phyloP scores from a whole-genome alignment of 2,888 invertebrate genomes.

The Nemotelus nigrinus region DNA sequence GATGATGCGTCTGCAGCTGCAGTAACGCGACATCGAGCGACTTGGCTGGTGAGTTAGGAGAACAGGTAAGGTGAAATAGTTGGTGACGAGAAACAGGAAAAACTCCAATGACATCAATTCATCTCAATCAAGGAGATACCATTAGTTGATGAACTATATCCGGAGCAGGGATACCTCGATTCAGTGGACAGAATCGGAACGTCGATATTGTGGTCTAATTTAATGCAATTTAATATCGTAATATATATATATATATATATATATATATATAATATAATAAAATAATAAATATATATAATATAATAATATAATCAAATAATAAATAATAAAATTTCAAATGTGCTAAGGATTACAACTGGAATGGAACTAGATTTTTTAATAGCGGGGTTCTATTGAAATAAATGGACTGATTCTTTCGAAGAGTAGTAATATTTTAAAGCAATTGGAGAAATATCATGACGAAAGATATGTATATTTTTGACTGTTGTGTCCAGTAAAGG shows the following conservation, averaged over 20 bases:
- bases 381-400: no score
- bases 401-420: no score
- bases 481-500: no score
- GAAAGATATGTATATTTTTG: no score
- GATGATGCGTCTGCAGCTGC: conserved; percentile 8
- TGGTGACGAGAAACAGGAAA: conserved; percentile 29
- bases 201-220: neutral
- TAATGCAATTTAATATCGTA: neutral
- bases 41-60: neutral
- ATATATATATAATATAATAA: no score
- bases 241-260: no score
- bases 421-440: no score
- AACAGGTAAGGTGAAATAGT: conserved; percentile 22
- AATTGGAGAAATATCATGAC: no score
- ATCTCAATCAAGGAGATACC: conserved; percentile 38
- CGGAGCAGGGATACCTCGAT: conserved; percentile 4
- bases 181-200: neutral
- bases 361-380: no score
- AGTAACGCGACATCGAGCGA: conserved; percentile 1
- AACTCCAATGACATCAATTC: conserved; percentile 39
- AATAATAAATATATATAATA: no score
- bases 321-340: neutral
- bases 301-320: no score
- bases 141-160: conserved; percentile 14
- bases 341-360: no score